Conservation (phyloP, 2,888 invertebrate species). For the Tiliacea citrago region DNA sequence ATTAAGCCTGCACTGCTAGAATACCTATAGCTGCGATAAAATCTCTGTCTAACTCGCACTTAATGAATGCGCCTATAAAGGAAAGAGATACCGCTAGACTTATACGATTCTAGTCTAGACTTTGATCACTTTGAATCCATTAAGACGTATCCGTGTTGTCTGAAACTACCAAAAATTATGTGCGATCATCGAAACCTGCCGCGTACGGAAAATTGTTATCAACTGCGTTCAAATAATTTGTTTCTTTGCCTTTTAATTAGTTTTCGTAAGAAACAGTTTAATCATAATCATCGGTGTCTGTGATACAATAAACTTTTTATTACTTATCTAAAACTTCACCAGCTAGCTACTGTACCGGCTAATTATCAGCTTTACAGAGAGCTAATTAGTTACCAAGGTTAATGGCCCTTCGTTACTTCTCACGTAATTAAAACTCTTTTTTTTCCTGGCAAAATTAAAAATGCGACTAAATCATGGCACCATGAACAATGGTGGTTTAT, state of each 20-base stretch:
- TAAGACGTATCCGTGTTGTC: conserved; percentile 50
- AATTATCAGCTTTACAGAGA: conserved; percentile 66
- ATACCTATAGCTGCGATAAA: conserved; percentile 51
- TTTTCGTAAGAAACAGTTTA: conserved; percentile 22
- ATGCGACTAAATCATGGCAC: conserved; percentile 74
- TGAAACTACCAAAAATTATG: conserved; percentile 50
- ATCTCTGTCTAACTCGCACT: conserved; percentile 55
- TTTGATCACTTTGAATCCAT: conserved; percentile 59
- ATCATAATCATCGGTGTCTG: conserved; percentile 21
- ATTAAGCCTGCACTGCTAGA: conserved; percentile 48
- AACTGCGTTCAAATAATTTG: conserved; percentile 28
- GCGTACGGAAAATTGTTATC: conserved; percentile 33
- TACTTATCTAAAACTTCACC: conserved; percentile 35
- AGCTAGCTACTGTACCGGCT: conserved; percentile 42
- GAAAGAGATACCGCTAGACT: conserved; percentile 50
- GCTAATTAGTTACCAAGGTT: conserved; percentile 71
- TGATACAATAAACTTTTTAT: conserved; percentile 44
- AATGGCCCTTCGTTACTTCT: conserved; percentile 68
- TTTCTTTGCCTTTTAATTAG: conserved; percentile 14
- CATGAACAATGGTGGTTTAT: conserved; percentile 70
- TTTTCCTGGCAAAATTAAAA: conserved; percentile 75
- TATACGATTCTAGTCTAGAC: conserved; percentile 46
- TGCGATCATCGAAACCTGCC: conserved; percentile 38
- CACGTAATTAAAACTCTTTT: conserved; percentile 70
- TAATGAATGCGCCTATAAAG: conserved; percentile 42